Base-by-base conservation (phyloP, 2,113 vertebrate genomes). In the Cynocephalus volans region DNA sequence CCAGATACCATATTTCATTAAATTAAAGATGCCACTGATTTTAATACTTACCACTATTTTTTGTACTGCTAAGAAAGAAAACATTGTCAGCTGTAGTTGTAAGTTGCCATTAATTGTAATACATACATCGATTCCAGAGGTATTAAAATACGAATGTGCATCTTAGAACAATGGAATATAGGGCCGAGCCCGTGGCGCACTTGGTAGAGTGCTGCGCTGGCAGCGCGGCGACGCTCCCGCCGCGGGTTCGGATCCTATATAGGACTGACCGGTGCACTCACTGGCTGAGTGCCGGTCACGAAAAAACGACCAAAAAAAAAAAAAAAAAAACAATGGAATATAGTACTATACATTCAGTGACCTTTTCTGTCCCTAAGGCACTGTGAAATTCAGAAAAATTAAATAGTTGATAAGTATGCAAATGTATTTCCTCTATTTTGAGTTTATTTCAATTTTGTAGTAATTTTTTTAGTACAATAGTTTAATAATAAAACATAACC, bases 1-100 rank as follows among this genome's bases (percentile, higher is more conserved):
- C 31, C 75, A 94, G 83, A 93, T 88, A 90, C 28, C 23, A 2
- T 87, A 62, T 90, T 93, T 90, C 45, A 75, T 95, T 96, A 94
- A 81, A 89, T 83, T 45, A 65, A 85, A 96, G 58, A n/a, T 65
- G 36, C 14, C 6, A 21, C 33, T 62, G 60, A 70, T 86, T 70
- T 88, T 92, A 86, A 96, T n/a, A 36, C 50, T 73, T 84, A 87
- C 3, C 7, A 50, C 31, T 93, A 6, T n/a, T 77, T 80, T 96
- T 92, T 60, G 8, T 89, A 83, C 33, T 92, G 31, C 62, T 92
- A 76, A 65, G 33, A 88, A 96, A 77, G 54, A 94, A 79, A 85
- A 93, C 36, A n/a, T 23, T 75, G 64, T n/a, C 13, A 36, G 17
- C 93, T 83, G 69, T 26, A 83, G 33, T 60, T 80, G 26, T 88